Conservation (phyloP, 2,797 vertebrate genomes). For the Aeoliscus strigatus region DNA sequence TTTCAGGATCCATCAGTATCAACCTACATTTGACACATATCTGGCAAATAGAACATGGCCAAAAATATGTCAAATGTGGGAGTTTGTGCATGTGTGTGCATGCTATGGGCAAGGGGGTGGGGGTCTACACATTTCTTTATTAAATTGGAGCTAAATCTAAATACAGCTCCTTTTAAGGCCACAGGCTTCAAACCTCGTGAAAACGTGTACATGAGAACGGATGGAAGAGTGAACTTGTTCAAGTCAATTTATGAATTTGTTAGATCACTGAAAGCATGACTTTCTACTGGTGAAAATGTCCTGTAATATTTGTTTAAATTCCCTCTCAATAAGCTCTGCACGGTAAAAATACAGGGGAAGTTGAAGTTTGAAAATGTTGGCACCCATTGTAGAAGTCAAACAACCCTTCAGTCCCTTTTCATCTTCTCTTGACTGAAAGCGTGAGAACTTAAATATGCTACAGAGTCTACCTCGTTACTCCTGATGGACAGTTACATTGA, state of each 20-base stretch:
- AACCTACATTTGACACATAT: slow-evolving; percentile 40
- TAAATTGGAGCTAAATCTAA: slow-evolving; percentile 9
- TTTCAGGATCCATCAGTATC: too few relatives aligned
- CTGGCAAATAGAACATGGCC: slow-evolving; percentile 26
- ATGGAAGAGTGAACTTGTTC: not conserved
- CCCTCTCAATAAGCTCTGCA: too few relatives aligned
- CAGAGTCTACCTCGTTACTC: too few relatives aligned
- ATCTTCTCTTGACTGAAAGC: too few relatives aligned
- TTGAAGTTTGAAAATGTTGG: too few relatives aligned
- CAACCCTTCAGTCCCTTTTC: too few relatives aligned
- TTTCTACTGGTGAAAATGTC: too few relatives aligned
- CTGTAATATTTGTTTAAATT: too few relatives aligned
- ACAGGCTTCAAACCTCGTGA: slow-evolving; percentile 1
- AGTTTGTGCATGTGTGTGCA: not conserved
- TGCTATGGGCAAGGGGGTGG: not conserved
- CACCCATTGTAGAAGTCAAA: too few relatives aligned
- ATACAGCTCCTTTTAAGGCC: not conserved
- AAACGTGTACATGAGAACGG: not conserved
- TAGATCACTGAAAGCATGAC: slow-evolving; percentile 12
- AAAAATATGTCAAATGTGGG: slow-evolving; percentile 32
- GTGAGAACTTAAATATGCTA: too few relatives aligned
- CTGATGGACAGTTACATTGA: too few relatives aligned
- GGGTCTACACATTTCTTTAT: slow-evolving; percentile 9
- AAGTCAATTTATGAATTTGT: slow-evolving; percentile 8
- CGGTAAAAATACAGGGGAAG: too few relatives aligned